Percentiles rank a stretch among this genome's conserved stretches.
Conservation (phyloP, 2,888 invertebrate genomes). For the Nomada lathburiana region DNA sequence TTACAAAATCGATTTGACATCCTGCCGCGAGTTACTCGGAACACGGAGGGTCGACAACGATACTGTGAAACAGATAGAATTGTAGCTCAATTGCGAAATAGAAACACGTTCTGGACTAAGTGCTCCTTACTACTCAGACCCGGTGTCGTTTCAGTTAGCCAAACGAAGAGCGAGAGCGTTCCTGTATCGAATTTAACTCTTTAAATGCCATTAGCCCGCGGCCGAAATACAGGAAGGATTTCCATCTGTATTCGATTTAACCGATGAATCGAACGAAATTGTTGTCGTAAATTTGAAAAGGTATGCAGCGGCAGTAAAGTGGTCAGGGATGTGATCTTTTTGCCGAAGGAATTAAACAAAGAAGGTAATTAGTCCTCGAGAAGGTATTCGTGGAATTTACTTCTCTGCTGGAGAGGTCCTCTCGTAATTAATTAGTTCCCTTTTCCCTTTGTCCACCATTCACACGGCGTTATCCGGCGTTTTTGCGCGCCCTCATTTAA, state of each 20-base stretch:
- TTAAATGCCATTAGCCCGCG: constrained; percentile 33
- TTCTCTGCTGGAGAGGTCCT: constrained; percentile 28
- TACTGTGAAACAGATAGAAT: constrained; percentile 41
- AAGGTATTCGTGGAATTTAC: constrained; percentile 42
- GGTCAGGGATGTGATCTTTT: not conserved
- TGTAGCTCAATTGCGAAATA: constrained; percentile 62
- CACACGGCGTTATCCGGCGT: constrained; percentile 43
- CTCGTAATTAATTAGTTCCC: constrained; percentile 59
- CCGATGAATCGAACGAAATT: not conserved
- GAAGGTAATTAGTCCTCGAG: constrained; percentile 37
- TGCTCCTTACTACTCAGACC: constrained; percentile 56
- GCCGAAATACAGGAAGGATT: not conserved
- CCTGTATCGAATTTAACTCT: constrained; percentile 51
- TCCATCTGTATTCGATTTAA: not conserved
- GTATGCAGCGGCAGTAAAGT: not conserved
- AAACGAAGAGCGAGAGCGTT: constrained; percentile 38
- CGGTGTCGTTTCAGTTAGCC: constrained; percentile 41
- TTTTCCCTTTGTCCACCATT: constrained; percentile 61
- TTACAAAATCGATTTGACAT: constrained; percentile 61
- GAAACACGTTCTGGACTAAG: constrained; percentile 65
- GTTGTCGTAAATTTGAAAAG: not conserved
- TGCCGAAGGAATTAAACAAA: constrained; percentile 22
- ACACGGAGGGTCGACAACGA: constrained; percentile 20
- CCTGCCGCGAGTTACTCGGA: constrained; percentile 50
- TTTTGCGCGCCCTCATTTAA: constrained; percentile 67